Percentiles rank a stretch among this genome's conserved stretches.
Evolutionary conservation across 2,888 invertebrate species (phyloP).

Genomic region (Thelaira solivaga): DNA sequence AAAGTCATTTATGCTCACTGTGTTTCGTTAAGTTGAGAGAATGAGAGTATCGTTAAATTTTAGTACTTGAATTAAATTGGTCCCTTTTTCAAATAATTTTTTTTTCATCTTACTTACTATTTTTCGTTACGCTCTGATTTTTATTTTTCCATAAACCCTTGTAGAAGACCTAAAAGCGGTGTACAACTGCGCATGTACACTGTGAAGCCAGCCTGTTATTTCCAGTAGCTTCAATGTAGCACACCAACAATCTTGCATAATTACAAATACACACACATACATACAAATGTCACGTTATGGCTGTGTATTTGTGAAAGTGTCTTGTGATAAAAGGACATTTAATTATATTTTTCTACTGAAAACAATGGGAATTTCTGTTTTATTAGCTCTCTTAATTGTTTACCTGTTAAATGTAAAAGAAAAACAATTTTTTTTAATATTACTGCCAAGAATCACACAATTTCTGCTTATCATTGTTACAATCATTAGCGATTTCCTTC

Average conservation of each 20-base stretch:
- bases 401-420: constrained; percentile 13
- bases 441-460: neutral
- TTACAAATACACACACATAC: neutral
- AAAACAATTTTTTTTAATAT: constrained; percentile 39
- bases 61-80: constrained; percentile 51
- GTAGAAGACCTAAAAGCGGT: constrained; percentile 35
- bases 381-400: constrained; percentile 11
- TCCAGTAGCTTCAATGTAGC: constrained; percentile 36
- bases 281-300: constrained; percentile 1
- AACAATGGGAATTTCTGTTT: constrained; percentile 49
- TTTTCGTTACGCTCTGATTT: constrained; percentile 60
- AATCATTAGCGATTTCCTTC: constrained; percentile 42
- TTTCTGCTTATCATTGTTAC: constrained; percentile 39
- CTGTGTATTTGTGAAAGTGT: no score
- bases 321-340: constrained; percentile 25
- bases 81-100: constrained; percentile 11
- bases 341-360: constrained; percentile 17
- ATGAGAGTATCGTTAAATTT: constrained; percentile 10
- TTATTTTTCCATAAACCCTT: constrained; percentile 27
- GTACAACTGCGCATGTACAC: constrained; percentile 50
- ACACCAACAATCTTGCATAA: constrained; percentile 16
- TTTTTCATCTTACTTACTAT: constrained; percentile 5
- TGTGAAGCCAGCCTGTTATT: constrained; percentile 45
- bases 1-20: constrained; percentile 7
- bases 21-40: constrained; percentile 54